Percentiles rank a stretch among this genome's conserved stretches.
Conservation (phyloP, 2,888 invertebrate species). For the Eupeodes luniger region DNA sequence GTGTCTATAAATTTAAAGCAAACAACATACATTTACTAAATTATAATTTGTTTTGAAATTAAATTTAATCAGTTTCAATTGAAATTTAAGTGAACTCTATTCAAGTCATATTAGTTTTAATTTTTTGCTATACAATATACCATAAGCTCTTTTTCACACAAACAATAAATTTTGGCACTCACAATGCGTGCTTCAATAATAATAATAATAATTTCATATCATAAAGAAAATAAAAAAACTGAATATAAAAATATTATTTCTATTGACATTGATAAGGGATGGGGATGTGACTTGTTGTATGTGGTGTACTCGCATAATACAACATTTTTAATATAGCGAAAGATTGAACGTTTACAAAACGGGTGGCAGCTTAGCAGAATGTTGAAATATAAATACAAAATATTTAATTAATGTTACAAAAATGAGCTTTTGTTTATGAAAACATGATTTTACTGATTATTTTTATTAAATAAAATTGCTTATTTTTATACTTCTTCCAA, state of each 20-base stretch:
- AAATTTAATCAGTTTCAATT: conserved; percentile 40
- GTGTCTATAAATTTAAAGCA: background rate
- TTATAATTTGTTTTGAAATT: conserved; percentile 36
- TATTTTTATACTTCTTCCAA: no score
- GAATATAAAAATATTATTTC: background rate
- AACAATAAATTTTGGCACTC: conserved; percentile 27
- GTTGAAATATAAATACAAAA: no score
- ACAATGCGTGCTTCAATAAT: conserved; percentile 19
- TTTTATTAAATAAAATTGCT: no score
- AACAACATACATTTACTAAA: conserved; percentile 21
- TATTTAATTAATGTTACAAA: no score
- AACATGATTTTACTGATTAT: no score
- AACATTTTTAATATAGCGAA: background rate
- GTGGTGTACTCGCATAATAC: no score
- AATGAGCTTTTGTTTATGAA: no score
- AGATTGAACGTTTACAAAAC: no score
- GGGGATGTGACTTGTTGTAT: conserved; percentile 10
- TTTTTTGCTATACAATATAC: background rate
- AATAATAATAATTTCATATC: background rate
- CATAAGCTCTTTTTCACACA: background rate
- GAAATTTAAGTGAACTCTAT: conserved; percentile 39
- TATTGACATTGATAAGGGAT: conserved; percentile 24
- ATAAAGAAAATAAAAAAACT: background rate
- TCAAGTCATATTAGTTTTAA: conserved; percentile 20
- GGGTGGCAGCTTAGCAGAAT: no score